Conservation (phyloP, 2,888 invertebrate species). For the Gastrophysa polygoni region DNA sequence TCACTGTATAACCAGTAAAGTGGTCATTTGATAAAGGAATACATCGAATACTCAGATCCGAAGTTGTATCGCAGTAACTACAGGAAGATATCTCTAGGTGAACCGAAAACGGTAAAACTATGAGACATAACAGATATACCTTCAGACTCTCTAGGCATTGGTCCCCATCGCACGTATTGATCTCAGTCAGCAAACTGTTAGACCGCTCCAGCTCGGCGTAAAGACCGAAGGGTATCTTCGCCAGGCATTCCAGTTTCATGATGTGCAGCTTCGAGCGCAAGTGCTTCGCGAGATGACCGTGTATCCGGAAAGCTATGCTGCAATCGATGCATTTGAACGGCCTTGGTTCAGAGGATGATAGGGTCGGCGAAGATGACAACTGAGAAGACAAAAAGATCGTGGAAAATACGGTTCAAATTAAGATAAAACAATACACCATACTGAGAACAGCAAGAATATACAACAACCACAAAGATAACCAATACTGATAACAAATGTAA, state of each 20-base stretch:
- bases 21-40: no score
- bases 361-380: constrained; percentile 64
- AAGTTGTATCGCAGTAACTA: no score
- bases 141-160: constrained; percentile 88
- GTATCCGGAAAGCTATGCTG: constrained; percentile 94
- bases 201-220: constrained; percentile 93
- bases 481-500: no score
- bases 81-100: no score
- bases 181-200: constrained; percentile 88
- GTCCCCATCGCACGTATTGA: constrained; percentile 96
- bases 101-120: not conserved
- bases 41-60: no score
- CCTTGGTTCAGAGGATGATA: constrained; percentile 87
- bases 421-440: no score
- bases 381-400: constrained; percentile 12
- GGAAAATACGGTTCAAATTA: constrained; percentile 11
- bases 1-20: no score
- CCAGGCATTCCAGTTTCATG: constrained; percentile 89
- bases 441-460: no score
- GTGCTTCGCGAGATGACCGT: constrained; percentile 97
- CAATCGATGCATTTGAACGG: constrained; percentile 97
- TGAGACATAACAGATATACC: constrained; percentile 63
- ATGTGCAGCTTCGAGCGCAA: constrained; percentile 95
- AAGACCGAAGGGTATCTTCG: constrained; percentile 91
- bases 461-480: no score